These are phyloP conservation scores for Catocala fraxini DNA, from an alignment of 2,888 invertebrate genomes.

Conservation along the genomic window DNA sequence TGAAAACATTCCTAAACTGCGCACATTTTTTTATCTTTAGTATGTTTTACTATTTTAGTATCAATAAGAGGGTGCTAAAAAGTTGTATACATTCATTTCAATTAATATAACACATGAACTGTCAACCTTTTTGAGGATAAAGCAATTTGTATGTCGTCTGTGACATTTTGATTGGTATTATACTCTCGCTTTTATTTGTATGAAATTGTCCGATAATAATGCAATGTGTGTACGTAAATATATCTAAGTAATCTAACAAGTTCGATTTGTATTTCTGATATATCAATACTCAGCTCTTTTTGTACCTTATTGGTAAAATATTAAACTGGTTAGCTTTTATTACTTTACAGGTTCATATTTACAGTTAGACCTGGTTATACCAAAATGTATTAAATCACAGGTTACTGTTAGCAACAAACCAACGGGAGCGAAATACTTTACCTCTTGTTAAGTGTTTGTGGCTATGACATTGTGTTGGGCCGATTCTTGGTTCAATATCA, in stretches of 20 bases:
- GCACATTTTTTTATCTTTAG: slow-evolving; percentile 2
- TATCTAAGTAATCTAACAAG: slow-evolving; percentile 3
- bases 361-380: no score
- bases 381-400: no score
- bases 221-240: slow-evolving; percentile 2
- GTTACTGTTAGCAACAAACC: no score
- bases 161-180: no score
- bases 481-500: no score
- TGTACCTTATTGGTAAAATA: slow-evolving; percentile 45
- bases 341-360: no score
- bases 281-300: slow-evolving; percentile 42
- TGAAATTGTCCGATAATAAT: slow-evolving; percentile 8
- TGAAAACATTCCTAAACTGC: slow-evolving; percentile 22
- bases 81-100: not conserved
- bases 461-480: no score
- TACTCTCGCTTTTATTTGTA: slow-evolving; percentile 4
- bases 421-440: no score
- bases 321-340: slow-evolving; percentile 25
- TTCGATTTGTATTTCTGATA: slow-evolving; percentile 14
- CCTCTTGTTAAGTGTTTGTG: no score
- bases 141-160: no score
- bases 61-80: slow-evolving; percentile 22
- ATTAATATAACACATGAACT: not conserved
- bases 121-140: no score
- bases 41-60: not conserved